phyloP scores from a whole-genome alignment of 1,140 invertebrate genomes.

The Philopotamus ludificatus region DNA sequence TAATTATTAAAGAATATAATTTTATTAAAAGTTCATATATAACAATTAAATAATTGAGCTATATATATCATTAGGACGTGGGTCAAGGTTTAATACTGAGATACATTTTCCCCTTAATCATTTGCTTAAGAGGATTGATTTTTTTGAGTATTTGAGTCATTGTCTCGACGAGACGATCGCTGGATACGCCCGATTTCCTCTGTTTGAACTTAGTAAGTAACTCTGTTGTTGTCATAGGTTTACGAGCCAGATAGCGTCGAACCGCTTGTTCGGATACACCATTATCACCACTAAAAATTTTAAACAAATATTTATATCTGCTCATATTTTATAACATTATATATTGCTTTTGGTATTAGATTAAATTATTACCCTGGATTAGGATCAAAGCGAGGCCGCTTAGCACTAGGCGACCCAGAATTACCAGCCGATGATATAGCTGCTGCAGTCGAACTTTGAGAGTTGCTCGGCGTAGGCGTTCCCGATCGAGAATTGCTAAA shows the following conservation, averaged over 20 bases:
- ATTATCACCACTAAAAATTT: slow-evolving; percentile 63
- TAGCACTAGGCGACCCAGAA: slow-evolving; percentile 43
- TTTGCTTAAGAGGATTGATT: slow-evolving; percentile 91
- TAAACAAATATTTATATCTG: slow-evolving; percentile 34
- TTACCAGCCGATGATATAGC: slow-evolving; percentile 44
- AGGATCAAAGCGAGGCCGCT: slow-evolving; percentile 48
- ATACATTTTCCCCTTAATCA: slow-evolving; percentile 93
- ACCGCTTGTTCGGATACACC: slow-evolving; percentile 94
- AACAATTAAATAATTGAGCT: too few species aligned
- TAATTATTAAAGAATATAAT: too few species aligned
- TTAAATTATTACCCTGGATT: slow-evolving; percentile 45
- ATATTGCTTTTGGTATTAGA: too few species aligned
- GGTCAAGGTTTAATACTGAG: slow-evolving; percentile 71
- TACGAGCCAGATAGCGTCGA: slow-evolving; percentile 86
- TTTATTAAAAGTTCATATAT: too few species aligned
- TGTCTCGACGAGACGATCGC: slow-evolving; percentile 85
- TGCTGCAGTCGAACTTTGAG: slow-evolving; percentile 10
- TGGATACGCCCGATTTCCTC: slow-evolving; percentile 87
- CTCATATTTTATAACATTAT: background rate
- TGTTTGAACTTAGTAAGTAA: slow-evolving; percentile 93
- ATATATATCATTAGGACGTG: background rate
- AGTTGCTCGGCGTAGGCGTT: slow-evolving; percentile 56
- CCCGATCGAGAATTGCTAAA: slow-evolving; percentile 64
- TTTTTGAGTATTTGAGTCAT: slow-evolving; percentile 94
- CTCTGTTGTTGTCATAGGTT: slow-evolving; percentile 95